Evolutionary conservation across 2,888 invertebrate genomes (phyloP).

Genomic region (Melolontha melolontha): DNA sequence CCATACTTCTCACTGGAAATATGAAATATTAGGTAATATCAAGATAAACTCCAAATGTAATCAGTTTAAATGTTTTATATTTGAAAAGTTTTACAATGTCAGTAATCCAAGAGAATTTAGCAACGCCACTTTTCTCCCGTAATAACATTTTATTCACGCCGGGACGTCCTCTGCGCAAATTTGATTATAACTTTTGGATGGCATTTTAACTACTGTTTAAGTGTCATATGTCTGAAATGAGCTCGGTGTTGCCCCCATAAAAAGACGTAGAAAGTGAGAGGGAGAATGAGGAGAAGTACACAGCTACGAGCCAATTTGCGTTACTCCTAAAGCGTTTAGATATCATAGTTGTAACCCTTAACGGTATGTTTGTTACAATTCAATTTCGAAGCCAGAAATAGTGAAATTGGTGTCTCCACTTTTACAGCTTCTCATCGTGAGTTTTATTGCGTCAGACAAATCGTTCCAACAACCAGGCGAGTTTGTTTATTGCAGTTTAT

Average conservation of each 20-base stretch:
- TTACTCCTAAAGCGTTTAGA: conserved; percentile 13
- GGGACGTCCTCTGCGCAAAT: background rate
- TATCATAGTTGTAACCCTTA: conserved; percentile 7
- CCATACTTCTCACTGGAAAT: no score
- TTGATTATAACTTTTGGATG: conserved; percentile 32
- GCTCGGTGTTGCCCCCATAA: conserved; percentile 4
- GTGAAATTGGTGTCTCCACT: conserved; percentile 4
- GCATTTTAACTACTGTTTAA: conserved; percentile 25
- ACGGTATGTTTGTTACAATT: background rate
- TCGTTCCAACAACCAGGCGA: background rate
- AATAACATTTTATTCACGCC: conserved; percentile 20
- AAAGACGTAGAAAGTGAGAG: conserved; percentile 3
- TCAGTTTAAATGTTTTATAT: conserved; percentile 8
- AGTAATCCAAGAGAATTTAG: background rate
- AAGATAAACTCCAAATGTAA: background rate
- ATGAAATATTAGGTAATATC: background rate
- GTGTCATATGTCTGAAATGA: conserved; percentile 24
- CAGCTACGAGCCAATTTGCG: background rate
- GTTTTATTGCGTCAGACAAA: conserved; percentile 5
- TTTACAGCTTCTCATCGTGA: conserved; percentile 11
- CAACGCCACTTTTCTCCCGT: conserved; percentile 15
- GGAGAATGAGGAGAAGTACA: background rate
- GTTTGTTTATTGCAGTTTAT: background rate
- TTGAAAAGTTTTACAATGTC: background rate
- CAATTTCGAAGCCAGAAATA: conserved; percentile 16